Conservation (phyloP, 1,140 invertebrate species). For the Drosophila kepulauana region DNA sequence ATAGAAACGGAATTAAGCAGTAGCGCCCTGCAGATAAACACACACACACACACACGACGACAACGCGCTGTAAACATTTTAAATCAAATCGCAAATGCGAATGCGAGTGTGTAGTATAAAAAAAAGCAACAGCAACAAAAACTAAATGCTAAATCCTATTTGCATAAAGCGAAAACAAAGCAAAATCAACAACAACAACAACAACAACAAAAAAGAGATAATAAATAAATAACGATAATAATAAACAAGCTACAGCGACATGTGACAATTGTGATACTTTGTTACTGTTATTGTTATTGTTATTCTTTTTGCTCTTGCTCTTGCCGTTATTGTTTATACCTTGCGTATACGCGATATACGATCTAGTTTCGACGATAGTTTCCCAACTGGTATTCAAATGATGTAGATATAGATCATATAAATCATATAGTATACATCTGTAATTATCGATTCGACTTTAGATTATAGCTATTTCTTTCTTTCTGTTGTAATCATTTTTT, state of each 20-base stretch:
- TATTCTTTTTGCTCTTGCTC: slow-evolving; percentile 28
- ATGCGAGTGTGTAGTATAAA: slow-evolving; percentile 3
- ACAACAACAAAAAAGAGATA: not conserved
- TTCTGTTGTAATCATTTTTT: not conserved
- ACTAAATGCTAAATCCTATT: slow-evolving; percentile 39
- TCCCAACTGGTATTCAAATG: not conserved
- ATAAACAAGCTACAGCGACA: slow-evolving; percentile 49
- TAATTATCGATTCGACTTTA: slow-evolving; percentile 3
- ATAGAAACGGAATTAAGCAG: slow-evolving; percentile 38
- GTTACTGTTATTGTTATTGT: slow-evolving; percentile 32
- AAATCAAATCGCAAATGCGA: slow-evolving; percentile 50
- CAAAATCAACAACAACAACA: slow-evolving; percentile 6
- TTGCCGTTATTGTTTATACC: slow-evolving; percentile 28
- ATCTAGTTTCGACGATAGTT: not conserved
- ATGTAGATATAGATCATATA: not conserved
- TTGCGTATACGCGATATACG: not conserved
- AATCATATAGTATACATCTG: not conserved
- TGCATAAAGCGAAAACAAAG: slow-evolving; percentile 64
- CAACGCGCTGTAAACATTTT: slow-evolving; percentile 44
- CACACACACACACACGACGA: slow-evolving; percentile 7
- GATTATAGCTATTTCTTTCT: not conserved
- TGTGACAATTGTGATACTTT: slow-evolving; percentile 60
- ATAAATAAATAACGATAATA: slow-evolving; percentile 4
- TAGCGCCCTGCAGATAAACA: slow-evolving; percentile 45
- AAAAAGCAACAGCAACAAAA: slow-evolving; percentile 32